Percentiles rank a stretch among this genome's conserved stretches.
phyloP scores from a whole-genome alignment of 2,888 invertebrate genomes.

The Tetrapedia diversipes region DNA sequence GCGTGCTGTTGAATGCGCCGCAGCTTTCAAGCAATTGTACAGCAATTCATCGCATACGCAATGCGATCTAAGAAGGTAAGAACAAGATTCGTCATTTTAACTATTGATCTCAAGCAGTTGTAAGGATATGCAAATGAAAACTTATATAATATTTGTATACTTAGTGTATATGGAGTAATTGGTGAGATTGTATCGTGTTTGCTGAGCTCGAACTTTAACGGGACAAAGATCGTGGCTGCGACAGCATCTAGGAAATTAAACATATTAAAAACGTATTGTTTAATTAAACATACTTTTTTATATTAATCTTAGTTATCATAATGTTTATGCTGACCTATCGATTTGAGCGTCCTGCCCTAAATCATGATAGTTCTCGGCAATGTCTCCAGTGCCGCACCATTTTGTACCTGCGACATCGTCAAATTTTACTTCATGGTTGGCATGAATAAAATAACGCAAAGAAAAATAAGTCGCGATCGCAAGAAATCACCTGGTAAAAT shows the following conservation, averaged over 20 bases:
- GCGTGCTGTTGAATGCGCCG: conserved; percentile 88
- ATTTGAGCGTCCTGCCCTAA: conserved; percentile 87
- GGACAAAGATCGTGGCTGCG: conserved; percentile 96
- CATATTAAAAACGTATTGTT: not conserved
- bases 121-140: not conserved
- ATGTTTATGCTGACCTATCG: conserved; percentile 72
- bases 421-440: not conserved
- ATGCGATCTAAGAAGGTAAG: conserved; percentile 86
- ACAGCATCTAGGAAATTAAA: conserved; percentile 86
- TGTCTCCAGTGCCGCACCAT: conserved; percentile 96
- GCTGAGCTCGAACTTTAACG: conserved; percentile 89
- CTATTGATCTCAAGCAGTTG: not conserved
- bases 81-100: not conserved
- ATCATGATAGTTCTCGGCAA: conserved; percentile 92
- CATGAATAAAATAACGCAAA: not conserved
- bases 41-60: conserved; percentile 94
- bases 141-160: conserved; percentile 78
- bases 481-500: conserved; percentile 89
- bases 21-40: conserved; percentile 90
- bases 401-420: conserved; percentile 88
- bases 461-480: not conserved
- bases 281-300: not conserved
- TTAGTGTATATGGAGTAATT: conserved; percentile 94
- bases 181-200: conserved; percentile 90
- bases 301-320: not conserved